Evolutionary conservation across 2,888 invertebrate species (phyloP).

Genomic region (Tortrix viridana): DNA sequence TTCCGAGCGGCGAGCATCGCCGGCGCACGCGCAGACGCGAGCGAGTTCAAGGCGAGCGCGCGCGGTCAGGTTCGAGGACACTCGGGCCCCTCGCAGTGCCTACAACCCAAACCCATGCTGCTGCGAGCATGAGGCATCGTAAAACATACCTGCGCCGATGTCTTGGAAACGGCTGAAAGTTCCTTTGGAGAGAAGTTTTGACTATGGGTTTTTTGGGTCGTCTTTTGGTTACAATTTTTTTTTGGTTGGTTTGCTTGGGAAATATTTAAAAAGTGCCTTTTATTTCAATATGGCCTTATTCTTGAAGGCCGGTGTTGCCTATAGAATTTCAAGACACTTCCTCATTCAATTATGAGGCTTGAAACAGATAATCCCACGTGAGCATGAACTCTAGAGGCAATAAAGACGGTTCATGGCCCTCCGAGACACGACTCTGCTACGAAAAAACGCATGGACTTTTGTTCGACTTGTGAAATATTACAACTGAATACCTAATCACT

Average conservation of each 20-base stretch:
- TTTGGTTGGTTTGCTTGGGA: too few species aligned
- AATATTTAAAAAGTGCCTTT: too few species aligned
- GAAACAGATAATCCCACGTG: constrained; percentile 48
- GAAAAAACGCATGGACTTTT: constrained; percentile 54
- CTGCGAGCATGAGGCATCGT: constrained; percentile 21
- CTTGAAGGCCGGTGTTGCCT: not conserved
- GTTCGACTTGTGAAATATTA: constrained; percentile 38
- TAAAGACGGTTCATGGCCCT: constrained; percentile 76
- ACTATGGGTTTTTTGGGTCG: too few species aligned
- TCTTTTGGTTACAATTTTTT: too few species aligned
- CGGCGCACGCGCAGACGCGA: constrained; percentile 68
- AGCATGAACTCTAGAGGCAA: constrained; percentile 71
- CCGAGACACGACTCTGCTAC: constrained; percentile 53
- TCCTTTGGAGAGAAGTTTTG: too few species aligned
- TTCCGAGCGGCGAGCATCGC: constrained; percentile 60
- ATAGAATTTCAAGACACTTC: constrained; percentile 21
- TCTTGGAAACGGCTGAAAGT: too few species aligned
- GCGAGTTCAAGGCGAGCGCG: constrained; percentile 81
- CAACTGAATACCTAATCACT: constrained; percentile 37
- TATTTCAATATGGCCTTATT: too few species aligned
- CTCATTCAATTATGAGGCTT: constrained; percentile 23
- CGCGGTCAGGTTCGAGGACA: constrained; percentile 84
- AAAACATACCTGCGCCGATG: too few species aligned
- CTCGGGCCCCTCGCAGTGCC: constrained; percentile 72
- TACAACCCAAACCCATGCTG: constrained; percentile 52